Percentiles rank a stretch among this genome's conserved stretches.
Conservation (phyloP, 2,888 invertebrate genomes). For the Mythimna lalbum region DNA sequence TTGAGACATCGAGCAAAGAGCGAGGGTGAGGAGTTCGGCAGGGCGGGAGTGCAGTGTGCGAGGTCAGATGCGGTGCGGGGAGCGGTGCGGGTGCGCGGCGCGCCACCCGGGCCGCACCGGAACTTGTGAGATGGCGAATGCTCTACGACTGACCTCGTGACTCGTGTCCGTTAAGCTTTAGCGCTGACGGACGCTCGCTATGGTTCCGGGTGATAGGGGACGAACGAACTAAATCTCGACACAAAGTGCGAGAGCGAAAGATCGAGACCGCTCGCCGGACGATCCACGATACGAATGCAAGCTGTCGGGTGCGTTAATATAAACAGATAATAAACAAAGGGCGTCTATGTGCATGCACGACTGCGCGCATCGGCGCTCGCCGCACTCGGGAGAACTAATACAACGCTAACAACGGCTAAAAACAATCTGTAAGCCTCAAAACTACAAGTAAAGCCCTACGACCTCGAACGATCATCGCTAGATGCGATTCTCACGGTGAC, state of each 20-base stretch:
- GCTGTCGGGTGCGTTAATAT: constrained; percentile 89
- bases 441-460: constrained; percentile 91
- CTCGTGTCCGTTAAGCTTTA: constrained; percentile 80
- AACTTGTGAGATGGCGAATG: constrained; percentile 91
- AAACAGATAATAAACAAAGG: constrained; percentile 89
- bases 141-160: constrained; percentile 89
- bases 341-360: constrained; percentile 90
- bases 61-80: constrained; percentile 71
- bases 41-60: constrained; percentile 68
- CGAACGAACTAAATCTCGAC: constrained; percentile 79
- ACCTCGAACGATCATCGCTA: constrained; percentile 89
- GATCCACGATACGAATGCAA: constrained; percentile 88
- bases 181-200: constrained; percentile 81
- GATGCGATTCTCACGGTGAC: constrained; percentile 81
- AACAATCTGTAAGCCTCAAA: constrained; percentile 91
- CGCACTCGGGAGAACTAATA: constrained; percentile 90
- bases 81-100: constrained; percentile 62
- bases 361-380: constrained; percentile 88
- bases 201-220: constrained; percentile 81
- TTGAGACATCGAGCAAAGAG: constrained; percentile 66
- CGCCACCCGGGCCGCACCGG: constrained; percentile 82
- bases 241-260: constrained; percentile 81
- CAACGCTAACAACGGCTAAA: constrained; percentile 91
- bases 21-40: constrained; percentile 64
- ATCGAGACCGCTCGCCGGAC: constrained; percentile 87